Conservation (phyloP, 1,140 invertebrate species). For the Drosophila baimaii region DNA sequence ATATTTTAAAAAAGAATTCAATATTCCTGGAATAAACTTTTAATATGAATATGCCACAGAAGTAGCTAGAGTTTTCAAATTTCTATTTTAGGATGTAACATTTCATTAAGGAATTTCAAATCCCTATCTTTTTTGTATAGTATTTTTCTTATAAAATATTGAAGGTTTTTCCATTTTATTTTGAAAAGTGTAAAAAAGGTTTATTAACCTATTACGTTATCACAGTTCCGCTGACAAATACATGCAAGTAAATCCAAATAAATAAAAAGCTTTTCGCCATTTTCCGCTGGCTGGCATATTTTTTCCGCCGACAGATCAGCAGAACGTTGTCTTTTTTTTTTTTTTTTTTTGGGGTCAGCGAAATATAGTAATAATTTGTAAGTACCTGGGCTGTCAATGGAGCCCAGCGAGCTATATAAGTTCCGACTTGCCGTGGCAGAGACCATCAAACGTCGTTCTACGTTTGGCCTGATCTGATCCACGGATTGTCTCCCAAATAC, state of each 20-base stretch:
- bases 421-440: slow-evolving; percentile 9
- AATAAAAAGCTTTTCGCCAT: slow-evolving; percentile 16
- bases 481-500: neutral
- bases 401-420: too few relatives aligned
- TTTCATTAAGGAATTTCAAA: neutral
- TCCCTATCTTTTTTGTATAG: neutral
- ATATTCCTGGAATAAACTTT: too few relatives aligned
- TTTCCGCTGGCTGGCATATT: slow-evolving; percentile 33
- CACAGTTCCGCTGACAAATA: slow-evolving; percentile 19
- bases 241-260: neutral
- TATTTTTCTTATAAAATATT: neutral
- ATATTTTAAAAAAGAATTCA: too few relatives aligned
- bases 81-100: neutral
- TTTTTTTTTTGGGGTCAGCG: slow-evolving; percentile 34
- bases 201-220: slow-evolving; percentile 38
- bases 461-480: slow-evolving; percentile 65
- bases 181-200: slow-evolving; percentile 15
- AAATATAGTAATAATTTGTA: too few relatives aligned
- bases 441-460: slow-evolving; percentile 65
- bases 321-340: slow-evolving; percentile 13
- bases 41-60: neutral
- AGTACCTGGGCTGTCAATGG: too few relatives aligned
- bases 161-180: neutral
- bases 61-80: too few relatives aligned
- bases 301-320: slow-evolving; percentile 22